Evolutionary conservation across 2,888 invertebrate genomes (phyloP), one percentile per base, ranked within the genome.

Genomic region (Athalia rosae): DNA sequence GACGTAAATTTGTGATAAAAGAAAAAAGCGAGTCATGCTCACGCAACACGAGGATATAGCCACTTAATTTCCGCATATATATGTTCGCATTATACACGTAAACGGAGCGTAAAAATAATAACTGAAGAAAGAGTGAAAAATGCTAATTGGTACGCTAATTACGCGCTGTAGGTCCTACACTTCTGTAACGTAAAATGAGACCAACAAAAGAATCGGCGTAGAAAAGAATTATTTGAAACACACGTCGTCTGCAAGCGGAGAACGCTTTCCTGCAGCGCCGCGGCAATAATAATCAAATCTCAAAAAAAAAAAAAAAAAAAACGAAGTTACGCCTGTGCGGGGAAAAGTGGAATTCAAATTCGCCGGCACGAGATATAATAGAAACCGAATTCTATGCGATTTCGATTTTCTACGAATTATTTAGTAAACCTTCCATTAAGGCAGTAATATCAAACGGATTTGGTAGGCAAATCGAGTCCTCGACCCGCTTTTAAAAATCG

Each of bases 351-450:
- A 67, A 67, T 67, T 41, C 11, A 48, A 8, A 50, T 48, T 67
- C 9, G 50, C 28, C 9, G 28, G 45, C 6, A 67, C 53, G 50
- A 11, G 53, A 50, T 45, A 53, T 67, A 67, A 67, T 1, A 2
- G 28, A 28, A 28, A 28, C 28, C 28, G 28, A 67, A 67, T 67
- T 41, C 28, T 28, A 50, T 50, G 50, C 67, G 50, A 67, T 71
- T 58, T 69, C 56, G 9, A 11, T 53, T 11, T 11, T 15, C 5
- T n/a, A 58, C 43, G 69, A 69, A 69, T 28, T 69, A 69, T 56
- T 71, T 71, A 71, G 58, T 58, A 43, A 58, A 71, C 58, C 71
- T 71, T 71, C 56, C 71, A 71, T 56, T 58, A 45, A 71, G 41
- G 43, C 71, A 45, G 56, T 71, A 45, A 71, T 58, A 71, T 58